Base-by-base conservation (phyloP, 2,797 vertebrate species). In the Rhinella marina region DNA sequence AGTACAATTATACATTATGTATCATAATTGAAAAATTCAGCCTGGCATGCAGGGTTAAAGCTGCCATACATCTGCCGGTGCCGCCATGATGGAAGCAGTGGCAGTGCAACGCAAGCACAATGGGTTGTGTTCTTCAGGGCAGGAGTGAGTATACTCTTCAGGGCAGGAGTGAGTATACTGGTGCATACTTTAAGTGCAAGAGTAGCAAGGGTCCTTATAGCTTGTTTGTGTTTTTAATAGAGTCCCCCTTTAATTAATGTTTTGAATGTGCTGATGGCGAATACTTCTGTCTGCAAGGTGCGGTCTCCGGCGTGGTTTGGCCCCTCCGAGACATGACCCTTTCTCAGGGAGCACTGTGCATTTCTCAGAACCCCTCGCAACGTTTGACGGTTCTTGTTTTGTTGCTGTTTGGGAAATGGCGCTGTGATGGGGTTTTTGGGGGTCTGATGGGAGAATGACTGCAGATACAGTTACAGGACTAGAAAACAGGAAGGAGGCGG, bases 401-500 rank as follows among this genome's bases (percentile, higher is more conserved):
- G 79, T 41, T 61, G 23, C 56, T 21, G 48, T 86, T 77, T 12
- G 32, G 27, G 70, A 56, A 52, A 54, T 14, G 14, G 19, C 19
- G n/a, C 23, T 56, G 59, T 83, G 56, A 54, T 56, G 12, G 12
- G 62, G 25, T 54, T 76, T 62, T 78, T 73, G 52, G 19, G 80
- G 41, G 81, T 82, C 16, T 52, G 32, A 72, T 72, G 64, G 48
- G 10, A 87, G 54, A 14, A 41, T n/a, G 19, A 32, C 48, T 2
- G 72, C 82, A 75, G 75, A 70, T 72, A 13, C 76, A 19, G 54
- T 80, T 85, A 70, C 62, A 62, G 23, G 56, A 61, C 82, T 75
- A 75, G 82, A 48, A 73, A 81, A 85, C 87, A 85, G 87, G 87
- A 85, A 81, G 87, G 57, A 84, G 57, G 70, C 59, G 6, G 23